Evolutionary conservation across 2,888 invertebrate species (phyloP).

Genomic region (Trissolcus brochymenae): DNA sequence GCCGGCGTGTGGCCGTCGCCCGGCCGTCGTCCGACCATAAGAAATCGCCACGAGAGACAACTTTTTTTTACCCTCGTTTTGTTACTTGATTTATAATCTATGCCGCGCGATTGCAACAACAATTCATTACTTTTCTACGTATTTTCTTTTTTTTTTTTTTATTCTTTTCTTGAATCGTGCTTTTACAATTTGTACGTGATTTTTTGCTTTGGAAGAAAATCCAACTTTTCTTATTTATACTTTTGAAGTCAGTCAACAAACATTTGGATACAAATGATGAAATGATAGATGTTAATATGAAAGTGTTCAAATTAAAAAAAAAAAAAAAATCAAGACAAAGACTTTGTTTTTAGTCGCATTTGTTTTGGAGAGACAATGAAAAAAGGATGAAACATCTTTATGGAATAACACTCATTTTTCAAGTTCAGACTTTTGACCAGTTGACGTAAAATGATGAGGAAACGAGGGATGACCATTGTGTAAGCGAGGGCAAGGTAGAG

Average conservation of each 20-base stretch:
- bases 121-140: conserved; percentile 30
- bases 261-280: conserved; percentile 1
- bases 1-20: conserved; percentile 66
- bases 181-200: conserved; percentile 22
- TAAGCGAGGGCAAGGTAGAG: not conserved
- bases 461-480: conserved; percentile 16
- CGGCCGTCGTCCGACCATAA: conserved; percentile 71
- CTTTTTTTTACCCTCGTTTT: conserved; percentile 15
- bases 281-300: not conserved
- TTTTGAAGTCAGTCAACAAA: not conserved
- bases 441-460: conserved; percentile 29
- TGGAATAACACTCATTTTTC: too few species aligned
- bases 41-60: conserved; percentile 61
- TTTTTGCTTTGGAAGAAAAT: conserved; percentile 7
- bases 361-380: too few species aligned
- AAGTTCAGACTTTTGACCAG: too few species aligned
- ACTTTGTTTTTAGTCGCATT: too few species aligned
- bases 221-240: not conserved
- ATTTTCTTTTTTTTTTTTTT: not conserved
- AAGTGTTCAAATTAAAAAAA: too few species aligned
- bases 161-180: not conserved
- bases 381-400: too few species aligned
- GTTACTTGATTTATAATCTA: conserved; percentile 54
- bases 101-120: conserved; percentile 33
- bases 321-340: too few species aligned